Percentiles rank a stretch among this genome's conserved stretches.
These are phyloP conservation scores for Mizuhopecten yessoensis DNA, from an alignment of 1,140 invertebrate genomes.

Conservation along the genomic window DNA sequence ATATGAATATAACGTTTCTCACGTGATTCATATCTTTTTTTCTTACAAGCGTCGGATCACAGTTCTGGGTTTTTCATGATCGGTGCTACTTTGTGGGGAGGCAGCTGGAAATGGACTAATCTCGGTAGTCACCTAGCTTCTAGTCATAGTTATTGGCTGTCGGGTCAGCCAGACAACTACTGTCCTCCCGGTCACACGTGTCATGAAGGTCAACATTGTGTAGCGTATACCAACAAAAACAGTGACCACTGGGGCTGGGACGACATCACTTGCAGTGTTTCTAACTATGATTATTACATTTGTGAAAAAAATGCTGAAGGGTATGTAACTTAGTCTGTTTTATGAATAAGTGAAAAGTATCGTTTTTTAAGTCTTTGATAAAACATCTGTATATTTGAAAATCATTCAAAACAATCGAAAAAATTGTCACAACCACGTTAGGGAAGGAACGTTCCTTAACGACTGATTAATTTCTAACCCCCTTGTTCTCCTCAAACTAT, in stretches of 20 bases:
- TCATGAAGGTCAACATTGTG: neutral
- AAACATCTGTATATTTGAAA: no score
- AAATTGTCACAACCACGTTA: no score
- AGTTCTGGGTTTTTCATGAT: neutral
- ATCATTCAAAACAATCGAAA: no score
- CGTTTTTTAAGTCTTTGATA: no score
- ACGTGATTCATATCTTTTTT: no score
- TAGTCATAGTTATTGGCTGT: neutral
- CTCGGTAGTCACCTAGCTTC: neutral
- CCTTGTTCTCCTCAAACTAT: no score
- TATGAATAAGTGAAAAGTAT: no score
- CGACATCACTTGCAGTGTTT: neutral
- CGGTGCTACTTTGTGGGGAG: neutral
- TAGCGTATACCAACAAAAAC: neutral
- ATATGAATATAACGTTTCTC: no score
- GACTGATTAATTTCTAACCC: no score
- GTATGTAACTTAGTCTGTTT: no score
- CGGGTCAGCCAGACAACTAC: neutral
- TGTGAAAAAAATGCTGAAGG: neutral
- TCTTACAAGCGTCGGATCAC: no score
- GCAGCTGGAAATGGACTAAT: neutral
- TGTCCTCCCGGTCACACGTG: neutral
- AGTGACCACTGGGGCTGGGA: neutral
- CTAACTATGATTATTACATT: neutral
- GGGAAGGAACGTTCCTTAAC: no score